Percentiles rank a stretch among this genome's conserved stretches.
These are phyloP conservation scores for Labroides dimidiatus DNA, from an alignment of 2,797 vertebrate genomes.

Conservation along the genomic window DNA sequence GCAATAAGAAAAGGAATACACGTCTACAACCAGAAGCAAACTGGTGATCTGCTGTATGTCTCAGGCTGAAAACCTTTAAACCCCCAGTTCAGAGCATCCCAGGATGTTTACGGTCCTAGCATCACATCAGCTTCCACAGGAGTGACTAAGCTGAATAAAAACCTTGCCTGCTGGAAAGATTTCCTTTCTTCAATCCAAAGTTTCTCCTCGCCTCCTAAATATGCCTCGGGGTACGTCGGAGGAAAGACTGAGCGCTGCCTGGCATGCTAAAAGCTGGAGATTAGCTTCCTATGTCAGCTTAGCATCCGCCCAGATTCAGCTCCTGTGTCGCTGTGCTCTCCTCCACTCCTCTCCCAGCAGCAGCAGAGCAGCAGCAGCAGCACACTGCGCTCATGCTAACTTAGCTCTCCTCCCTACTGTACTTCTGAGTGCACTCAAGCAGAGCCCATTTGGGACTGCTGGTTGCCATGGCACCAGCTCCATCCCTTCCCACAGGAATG, in stretches of 20 bases:
- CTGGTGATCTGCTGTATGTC: background rate
- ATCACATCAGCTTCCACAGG: conserved; percentile 32
- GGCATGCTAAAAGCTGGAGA: conserved; percentile 65
- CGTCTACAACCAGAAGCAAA: background rate
- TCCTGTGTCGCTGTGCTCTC: conserved; percentile 52
- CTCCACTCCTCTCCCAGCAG: conserved; percentile 51
- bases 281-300: conserved; percentile 75
- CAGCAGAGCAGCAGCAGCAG: conserved; percentile 20
- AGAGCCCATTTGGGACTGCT: conserved; percentile 67
- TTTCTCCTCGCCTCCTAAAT: conserved; percentile 54
- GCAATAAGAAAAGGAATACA: background rate
- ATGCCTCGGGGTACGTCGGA: conserved; percentile 38
- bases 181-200: conserved; percentile 49
- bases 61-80: background rate
- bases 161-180: conserved; percentile 44
- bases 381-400: conserved; percentile 45
- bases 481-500: conserved; percentile 73
- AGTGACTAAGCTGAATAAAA: conserved; percentile 66
- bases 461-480: conserved; percentile 74
- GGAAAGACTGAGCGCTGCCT: conserved; percentile 49
- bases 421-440: conserved; percentile 66
- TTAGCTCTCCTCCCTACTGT: conserved; percentile 67
- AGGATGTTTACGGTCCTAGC: conserved; percentile 27
- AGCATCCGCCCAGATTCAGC: conserved; percentile 57
- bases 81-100: conserved; percentile 8